Conservation (phyloP, 2,888 invertebrate species). For the Dynastes tityus region DNA sequence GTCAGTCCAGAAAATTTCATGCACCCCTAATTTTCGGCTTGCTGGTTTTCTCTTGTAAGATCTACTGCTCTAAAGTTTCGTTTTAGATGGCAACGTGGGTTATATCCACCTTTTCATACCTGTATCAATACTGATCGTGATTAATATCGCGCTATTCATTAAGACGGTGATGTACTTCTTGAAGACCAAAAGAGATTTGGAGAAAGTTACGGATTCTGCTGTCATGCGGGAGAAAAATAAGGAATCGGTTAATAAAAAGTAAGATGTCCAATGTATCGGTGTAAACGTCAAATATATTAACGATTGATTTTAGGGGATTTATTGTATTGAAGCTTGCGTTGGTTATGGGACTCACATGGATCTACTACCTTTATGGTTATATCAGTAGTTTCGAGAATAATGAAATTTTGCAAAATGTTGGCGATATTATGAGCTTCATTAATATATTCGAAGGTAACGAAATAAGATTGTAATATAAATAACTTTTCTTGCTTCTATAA, state of each 20-base stretch:
- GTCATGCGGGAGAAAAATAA: background rate
- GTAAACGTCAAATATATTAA: too few relatives aligned
- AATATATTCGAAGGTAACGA: slow-evolving; percentile 20
- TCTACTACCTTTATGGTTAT: background rate
- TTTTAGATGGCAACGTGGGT: slow-evolving; percentile 12
- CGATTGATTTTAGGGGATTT: background rate
- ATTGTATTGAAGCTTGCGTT: slow-evolving; percentile 4
- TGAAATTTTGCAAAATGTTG: background rate
- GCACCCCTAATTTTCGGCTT: too few relatives aligned
- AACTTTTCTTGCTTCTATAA: too few relatives aligned
- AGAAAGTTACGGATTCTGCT: background rate
- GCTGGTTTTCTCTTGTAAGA: too few relatives aligned
- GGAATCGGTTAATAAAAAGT: background rate
- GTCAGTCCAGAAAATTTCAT: too few relatives aligned
- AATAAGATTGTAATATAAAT: too few relatives aligned
- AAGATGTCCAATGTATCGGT: background rate
- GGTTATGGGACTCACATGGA: slow-evolving; percentile 18
- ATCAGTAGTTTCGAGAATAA: background rate
- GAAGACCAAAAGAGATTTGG: background rate
- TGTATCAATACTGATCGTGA: background rate
- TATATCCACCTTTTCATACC: slow-evolving; percentile 4
- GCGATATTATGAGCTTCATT: background rate
- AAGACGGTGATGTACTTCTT: background rate
- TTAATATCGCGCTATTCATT: background rate
- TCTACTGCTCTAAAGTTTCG: too few relatives aligned